Evolutionary conservation across 2,888 invertebrate genomes (phyloP).

Genomic region (Diaphora mendica): DNA sequence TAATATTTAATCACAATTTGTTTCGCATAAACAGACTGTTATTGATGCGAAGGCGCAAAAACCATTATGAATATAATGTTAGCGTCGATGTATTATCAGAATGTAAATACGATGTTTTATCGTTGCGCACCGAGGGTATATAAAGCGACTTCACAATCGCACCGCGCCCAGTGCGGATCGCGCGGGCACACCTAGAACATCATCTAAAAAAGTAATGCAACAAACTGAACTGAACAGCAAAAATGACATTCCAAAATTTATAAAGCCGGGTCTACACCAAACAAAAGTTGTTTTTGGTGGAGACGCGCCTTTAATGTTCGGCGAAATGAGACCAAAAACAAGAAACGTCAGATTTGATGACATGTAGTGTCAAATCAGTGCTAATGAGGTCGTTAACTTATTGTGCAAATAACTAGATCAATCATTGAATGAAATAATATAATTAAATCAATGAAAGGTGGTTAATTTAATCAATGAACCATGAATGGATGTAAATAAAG

Average conservation of each 20-base stretch:
- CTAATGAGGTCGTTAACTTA: neutral
- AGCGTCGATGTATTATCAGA: constrained; percentile 42
- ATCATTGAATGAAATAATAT: constrained; percentile 36
- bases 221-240: constrained; percentile 11
- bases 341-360: neutral
- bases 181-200: constrained; percentile 77
- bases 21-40: constrained; percentile 9
- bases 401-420: neutral
- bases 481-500: constrained; percentile 25
- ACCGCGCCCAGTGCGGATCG: constrained; percentile 82
- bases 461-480: constrained; percentile 17
- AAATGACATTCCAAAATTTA: neutral
- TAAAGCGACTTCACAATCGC: constrained; percentile 50
- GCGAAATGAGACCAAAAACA: neutral
- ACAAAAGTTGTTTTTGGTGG: no score
- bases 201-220: constrained; percentile 16
- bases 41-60: constrained; percentile 39
- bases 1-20: constrained; percentile 7
- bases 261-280: no score
- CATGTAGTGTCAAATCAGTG: neutral
- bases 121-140: constrained; percentile 69
- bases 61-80: constrained; percentile 33
- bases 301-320: no score
- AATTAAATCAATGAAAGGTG: constrained; percentile 15
- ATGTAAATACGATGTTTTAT: constrained; percentile 54